Evolutionary conservation across 2,797 vertebrate species (phyloP).

Genomic region (Pangasius macronema): DNA sequence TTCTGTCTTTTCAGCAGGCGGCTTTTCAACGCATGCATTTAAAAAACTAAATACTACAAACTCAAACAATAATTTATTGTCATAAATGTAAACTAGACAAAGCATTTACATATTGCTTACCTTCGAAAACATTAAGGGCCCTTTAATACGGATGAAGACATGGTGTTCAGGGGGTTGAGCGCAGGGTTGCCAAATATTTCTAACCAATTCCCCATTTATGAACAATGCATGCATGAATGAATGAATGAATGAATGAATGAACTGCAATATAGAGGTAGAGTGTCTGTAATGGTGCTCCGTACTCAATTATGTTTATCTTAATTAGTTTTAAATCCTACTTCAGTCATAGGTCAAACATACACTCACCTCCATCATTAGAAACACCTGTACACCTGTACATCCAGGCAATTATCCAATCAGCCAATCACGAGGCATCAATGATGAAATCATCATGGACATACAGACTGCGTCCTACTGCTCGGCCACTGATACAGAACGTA

Average conservation of each 20-base stretch:
- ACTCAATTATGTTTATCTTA: slow-evolving; percentile 9
- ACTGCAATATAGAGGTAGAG: not conserved
- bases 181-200: slow-evolving; percentile 16
- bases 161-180: not conserved
- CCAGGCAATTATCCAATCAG: not conserved
- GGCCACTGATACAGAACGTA: too few species aligned
- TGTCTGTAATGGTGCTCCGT: slow-evolving; percentile 55
- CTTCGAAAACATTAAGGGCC: not conserved
- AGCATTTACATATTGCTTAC: not conserved
- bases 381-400: not conserved
- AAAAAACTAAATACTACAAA: not conserved
- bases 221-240: not conserved
- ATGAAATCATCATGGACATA: not conserved
- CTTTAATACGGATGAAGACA: not conserved
- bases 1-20: not conserved
- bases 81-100: too few species aligned
- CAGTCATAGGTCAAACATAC: not conserved
- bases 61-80: not conserved
- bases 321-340: not conserved
- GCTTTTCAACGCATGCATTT: not conserved
- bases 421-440: not conserved
- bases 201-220: not conserved
- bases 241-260: not conserved
- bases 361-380: not conserved
- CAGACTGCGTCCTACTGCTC: too few species aligned